A percentile compares a stretch with the other conserved stretches of the same genome.
Conservation (phyloP, 2,797 vertebrate genomes). For the Hydrolagus colliei region DNA sequence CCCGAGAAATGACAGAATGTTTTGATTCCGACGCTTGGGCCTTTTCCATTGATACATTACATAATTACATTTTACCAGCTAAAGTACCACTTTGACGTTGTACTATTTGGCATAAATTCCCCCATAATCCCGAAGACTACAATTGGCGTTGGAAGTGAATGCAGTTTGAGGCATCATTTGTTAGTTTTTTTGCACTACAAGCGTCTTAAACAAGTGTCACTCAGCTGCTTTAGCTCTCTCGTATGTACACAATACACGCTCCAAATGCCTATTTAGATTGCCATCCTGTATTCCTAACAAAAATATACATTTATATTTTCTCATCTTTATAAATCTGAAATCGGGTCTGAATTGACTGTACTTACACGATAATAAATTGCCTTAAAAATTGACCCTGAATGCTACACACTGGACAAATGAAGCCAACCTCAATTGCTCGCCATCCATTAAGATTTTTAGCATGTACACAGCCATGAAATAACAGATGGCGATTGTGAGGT, state of each 20-base stretch:
- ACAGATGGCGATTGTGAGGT: neutral
- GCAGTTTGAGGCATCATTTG: neutral
- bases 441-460: conserved; percentile 13
- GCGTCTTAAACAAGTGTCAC: neutral
- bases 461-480: neutral
- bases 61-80: conserved; percentile 64
- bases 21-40: conserved; percentile 81
- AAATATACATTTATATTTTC: neutral
- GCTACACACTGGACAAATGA: neutral
- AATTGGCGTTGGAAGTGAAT: neutral
- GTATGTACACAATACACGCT: neutral
- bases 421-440: neutral
- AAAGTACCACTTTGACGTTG: conserved; percentile 45
- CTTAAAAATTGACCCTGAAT: neutral
- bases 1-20: conserved; percentile 79
- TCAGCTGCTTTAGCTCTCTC: neutral
- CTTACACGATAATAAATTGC: neutral
- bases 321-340: neutral
- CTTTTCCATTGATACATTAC: conserved; percentile 57
- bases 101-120: conserved; percentile 13
- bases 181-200: neutral
- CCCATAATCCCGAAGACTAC: neutral
- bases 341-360: neutral
- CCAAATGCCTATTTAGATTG: neutral
- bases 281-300: too few relatives aligned